Base-by-base conservation (phyloP, 2,113 vertebrate genomes). In the Tretioscincus oriximinensis region DNA sequence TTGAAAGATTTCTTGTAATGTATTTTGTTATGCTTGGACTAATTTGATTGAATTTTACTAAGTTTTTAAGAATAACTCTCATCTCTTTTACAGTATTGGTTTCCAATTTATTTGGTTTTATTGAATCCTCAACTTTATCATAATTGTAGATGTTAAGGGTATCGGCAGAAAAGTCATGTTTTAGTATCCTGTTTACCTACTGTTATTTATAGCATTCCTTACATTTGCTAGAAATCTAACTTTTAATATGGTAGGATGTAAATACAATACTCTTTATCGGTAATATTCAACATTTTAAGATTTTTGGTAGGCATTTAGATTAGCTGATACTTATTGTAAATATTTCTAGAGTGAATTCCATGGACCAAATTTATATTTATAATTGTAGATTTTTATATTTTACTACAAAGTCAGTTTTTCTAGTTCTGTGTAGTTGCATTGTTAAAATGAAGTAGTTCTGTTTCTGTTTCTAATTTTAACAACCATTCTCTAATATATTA, bases 281-380 rank as follows among this genome's bases (percentile, higher is more conserved):
- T 93, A 93, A 90, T 91, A 92, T 86, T 88, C 81, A 92, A 87
- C 89, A 91, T 93, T 95, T 96, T 87, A 92, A 93, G 91, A 91
- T 78, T 92, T 88, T 86, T 90, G 77, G 90, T 90, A 94, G 95
- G 90, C 86, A 92, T 87, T 90, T 92, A 90, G 90, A 94, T 64
- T 89, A 90, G 93, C 93, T 96, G 94, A 95, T 96, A 96, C 97
- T 97, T 97, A 97, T 94, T 98, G 94, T 96, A 95, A 94, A 95
- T 96, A 94, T 96, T 97, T 97, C 93, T 94, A 92, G 96, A 96
- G 95, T 95, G 94, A 68, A 96, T 93, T 95, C 88, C 91, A 96
- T 95, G 97, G 97, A 98, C 97, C 97, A 98, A 99, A 99, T 98
- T 97, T 98, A 96, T 99, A 99, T 99, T 99, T 99, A 99, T 99